Evolutionary conservation across 2,888 invertebrate genomes (phyloP), one percentile per base, ranked within the genome.

Genomic region (Pristionchus mayeri): DNA sequence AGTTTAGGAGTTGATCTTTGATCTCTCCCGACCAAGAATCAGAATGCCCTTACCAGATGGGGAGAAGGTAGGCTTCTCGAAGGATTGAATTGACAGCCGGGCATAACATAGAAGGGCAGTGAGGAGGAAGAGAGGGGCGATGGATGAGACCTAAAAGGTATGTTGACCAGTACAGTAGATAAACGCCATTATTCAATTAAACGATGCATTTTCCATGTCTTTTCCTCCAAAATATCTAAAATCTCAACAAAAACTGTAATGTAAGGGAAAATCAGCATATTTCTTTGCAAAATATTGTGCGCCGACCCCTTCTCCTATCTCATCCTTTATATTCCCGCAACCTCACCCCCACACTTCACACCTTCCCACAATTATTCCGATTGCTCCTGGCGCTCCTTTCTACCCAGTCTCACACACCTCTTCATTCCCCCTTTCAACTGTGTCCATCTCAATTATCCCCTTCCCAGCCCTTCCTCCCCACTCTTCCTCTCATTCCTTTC

Each of bases 31-130:
- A n/a, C n/a, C n/a, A n/a, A n/a, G n/a, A n/a, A n/a, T n/a, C 13
- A 63, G 13, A 37, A 3, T 30, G 9, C 44, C n/a, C 44, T 11
- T 13, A 57, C 37, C 54, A 27, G 80, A 34, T n/a, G 67, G 30
- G 0, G 80, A 80, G 63, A 82, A 82, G 6, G 30, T 76, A 18
- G 88, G 94, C 3, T 93, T 90, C 84, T 93, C 93, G 91, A 92
- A 93, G 37, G 93, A 93, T 93, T 93, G 94, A 87, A 93, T 91
- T 87, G 92, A 91, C 37, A 94, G 87, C 75, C 98, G 95, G 92
- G 96, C 95, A 88, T 95, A 95, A 50, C 96, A 94, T 87, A 97
- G 95, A 21, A 95, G 95, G 21, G 95, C 94, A 18, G 96, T 95
- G 13, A 96, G 95, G 27, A 95, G 94, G 6, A 94, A 94, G 84